Evolutionary conservation across 2,797 vertebrate genomes (phyloP).

Genomic region (Acanthurus leucopareius): DNA sequence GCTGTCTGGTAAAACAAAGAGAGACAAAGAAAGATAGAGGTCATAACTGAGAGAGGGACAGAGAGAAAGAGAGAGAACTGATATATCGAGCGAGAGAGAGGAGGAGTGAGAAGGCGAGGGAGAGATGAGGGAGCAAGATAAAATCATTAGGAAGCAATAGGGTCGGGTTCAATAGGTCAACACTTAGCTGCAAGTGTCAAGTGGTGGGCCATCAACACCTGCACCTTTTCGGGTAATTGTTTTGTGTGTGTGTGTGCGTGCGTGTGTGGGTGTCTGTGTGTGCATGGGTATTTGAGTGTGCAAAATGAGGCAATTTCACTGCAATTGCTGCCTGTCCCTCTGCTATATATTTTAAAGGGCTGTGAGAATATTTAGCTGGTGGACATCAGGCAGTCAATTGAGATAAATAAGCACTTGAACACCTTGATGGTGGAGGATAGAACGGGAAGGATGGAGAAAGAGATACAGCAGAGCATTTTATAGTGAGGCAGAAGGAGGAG

Average conservation of each 20-base stretch:
- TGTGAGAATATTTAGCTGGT: conserved; percentile 35
- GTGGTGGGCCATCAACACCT: conserved; percentile 48
- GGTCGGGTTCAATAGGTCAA: conserved; percentile 64
- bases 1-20: conserved; percentile 25
- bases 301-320: conserved; percentile 41
- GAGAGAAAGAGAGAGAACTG: conserved; percentile 18
- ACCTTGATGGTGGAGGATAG: conserved; percentile 13
- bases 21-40: conserved; percentile 7
- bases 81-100: conserved; percentile 15
- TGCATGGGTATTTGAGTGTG: neutral
- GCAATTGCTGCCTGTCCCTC: conserved; percentile 4
- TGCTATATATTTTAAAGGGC: conserved; percentile 35
- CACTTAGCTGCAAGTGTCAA: conserved; percentile 71
- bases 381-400: conserved; percentile 19
- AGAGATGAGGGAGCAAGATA: conserved; percentile 38
- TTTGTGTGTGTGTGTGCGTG: conserved; percentile 30
- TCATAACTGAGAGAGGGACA: conserved; percentile 31
- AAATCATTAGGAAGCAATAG: conserved; percentile 71
- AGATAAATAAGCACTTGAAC: conserved; percentile 26
- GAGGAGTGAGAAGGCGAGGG: neutral
- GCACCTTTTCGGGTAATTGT: conserved; percentile 63
- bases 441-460: neutral
- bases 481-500: neutral
- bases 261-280: conserved; percentile 22
- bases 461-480: conserved; percentile 1